phyloP scores from a whole-genome alignment of 2,888 invertebrate genomes.

The Eupithecia exiguata region DNA sequence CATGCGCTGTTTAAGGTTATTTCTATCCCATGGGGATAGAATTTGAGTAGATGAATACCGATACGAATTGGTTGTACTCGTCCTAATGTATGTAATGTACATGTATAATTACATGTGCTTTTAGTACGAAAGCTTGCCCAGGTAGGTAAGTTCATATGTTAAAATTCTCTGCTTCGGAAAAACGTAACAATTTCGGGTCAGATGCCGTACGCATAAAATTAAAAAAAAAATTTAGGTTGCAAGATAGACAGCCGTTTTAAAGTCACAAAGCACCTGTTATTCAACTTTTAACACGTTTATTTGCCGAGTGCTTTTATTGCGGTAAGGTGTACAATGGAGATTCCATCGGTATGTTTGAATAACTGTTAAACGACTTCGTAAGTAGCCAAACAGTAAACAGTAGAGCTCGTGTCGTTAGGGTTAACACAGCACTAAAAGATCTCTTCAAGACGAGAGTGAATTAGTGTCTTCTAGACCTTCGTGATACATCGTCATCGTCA shows the following conservation, averaged over 20 bases:
- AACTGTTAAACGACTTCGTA: conserved; percentile 28
- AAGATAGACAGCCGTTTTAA: background rate
- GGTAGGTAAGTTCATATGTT: no score
- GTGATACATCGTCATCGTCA: background rate
- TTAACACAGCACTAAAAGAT: background rate
- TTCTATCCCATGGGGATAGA: no score
- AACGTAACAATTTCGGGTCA: background rate
- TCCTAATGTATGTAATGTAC: no score
- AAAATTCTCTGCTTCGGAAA: background rate
- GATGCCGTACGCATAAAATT: background rate
- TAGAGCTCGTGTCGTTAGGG: conserved; percentile 11
- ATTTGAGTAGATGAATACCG: no score
- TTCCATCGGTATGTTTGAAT: conserved; percentile 23
- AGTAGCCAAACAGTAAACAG: conserved; percentile 22
- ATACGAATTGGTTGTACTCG: no score
- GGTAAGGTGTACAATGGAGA: conserved; percentile 9
- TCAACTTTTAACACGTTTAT: conserved; percentile 1
- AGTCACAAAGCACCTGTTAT: background rate
- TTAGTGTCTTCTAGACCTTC: background rate
- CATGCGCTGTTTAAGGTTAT: no score
- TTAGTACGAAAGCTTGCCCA: no score
- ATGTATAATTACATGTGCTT: no score
- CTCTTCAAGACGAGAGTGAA: background rate
- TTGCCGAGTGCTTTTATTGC: conserved; percentile 6
- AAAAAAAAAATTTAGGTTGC: background rate